phyloP scores from a whole-genome alignment of 2,797 vertebrate genomes.

The Tokudaia tokunoshimensis region DNA sequence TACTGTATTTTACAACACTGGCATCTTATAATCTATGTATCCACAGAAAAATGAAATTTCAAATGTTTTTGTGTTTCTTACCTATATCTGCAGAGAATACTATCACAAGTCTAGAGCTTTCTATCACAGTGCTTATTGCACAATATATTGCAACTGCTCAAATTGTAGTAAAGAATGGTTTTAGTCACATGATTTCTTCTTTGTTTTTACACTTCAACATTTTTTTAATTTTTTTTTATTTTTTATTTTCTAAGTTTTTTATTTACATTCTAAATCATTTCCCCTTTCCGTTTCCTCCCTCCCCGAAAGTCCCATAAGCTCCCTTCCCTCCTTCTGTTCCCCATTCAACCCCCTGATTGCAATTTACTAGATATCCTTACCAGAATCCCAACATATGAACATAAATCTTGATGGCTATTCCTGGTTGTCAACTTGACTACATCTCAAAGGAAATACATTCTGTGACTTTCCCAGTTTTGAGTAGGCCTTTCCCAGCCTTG shows the following conservation, averaged over 20 bases:
- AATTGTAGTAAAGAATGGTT: neutral
- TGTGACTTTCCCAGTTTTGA: too few species aligned
- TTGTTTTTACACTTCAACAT: too few species aligned
- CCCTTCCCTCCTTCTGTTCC: too few species aligned
- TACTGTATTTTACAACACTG: neutral
- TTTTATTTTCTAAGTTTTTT: too few species aligned
- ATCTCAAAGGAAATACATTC: neutral
- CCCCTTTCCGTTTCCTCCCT: too few species aligned
- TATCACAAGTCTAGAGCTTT: neutral
- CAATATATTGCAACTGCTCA: neutral
- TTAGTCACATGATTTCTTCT: neutral
- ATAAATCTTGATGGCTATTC: neutral
- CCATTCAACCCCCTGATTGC: neutral
- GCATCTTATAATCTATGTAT: neutral
- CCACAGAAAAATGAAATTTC: neutral
- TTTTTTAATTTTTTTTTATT: too few species aligned
- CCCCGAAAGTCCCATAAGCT: too few species aligned
- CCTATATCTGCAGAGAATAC: neutral
- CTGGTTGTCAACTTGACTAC: neutral
- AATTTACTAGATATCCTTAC: neutral
- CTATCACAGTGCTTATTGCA: neutral
- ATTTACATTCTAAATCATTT: too few species aligned
- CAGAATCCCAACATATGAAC: neutral
- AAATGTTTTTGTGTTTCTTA: neutral
- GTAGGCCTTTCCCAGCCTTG: too few species aligned